Evolutionary conservation across 2,888 invertebrate species (phyloP), one percentile per base, ranked within the genome.

Genomic region (Anorthoa munda): DNA sequence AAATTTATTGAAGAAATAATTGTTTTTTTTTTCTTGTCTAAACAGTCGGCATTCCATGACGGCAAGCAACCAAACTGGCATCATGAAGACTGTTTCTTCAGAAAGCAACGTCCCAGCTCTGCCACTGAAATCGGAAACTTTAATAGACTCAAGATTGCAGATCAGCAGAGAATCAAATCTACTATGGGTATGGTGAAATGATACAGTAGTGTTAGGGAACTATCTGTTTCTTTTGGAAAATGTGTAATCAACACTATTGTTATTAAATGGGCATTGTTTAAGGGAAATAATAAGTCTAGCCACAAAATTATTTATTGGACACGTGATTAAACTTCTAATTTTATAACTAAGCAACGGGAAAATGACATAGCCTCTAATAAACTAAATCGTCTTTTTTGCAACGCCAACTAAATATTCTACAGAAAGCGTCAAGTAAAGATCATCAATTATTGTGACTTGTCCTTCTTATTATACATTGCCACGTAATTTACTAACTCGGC

Each of bases 51-150:
- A 0, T 97, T 98, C 90, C 98, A 98, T 94, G 99, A 99, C 97
- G 98, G 98, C 0, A 98, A 98, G 92, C 97, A 97, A 86, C 97
- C 99, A 0, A 97, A 98, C 87, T 99, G 99, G 99, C 98, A 98
- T 90, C 99, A 99, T 94, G 97, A 97, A 76, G 95, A 96, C 1
- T 99, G 99, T 91, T 99, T 99, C 92, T 99, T 99, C 90, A 94
- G 95, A 23, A 98, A 98, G 90, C 98, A 98, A 85, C 97, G 98
- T 3, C 98, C 98, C 0, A 96, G 97, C 73, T 96, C 97, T 39
- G 97, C 97, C 0, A 97, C 97, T 48, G 99, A 99, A 79, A 98
- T 99, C 87, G 98, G 97, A 18, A 97, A 98, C 89, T 98, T 97
- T 90, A 98, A 98, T 90, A 97, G 97, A 78, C 95, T 99, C 45